These are phyloP conservation scores for Agonopterix alstromeriana DNA, from an alignment of 2,888 invertebrate genomes.

Conservation along the genomic window DNA sequence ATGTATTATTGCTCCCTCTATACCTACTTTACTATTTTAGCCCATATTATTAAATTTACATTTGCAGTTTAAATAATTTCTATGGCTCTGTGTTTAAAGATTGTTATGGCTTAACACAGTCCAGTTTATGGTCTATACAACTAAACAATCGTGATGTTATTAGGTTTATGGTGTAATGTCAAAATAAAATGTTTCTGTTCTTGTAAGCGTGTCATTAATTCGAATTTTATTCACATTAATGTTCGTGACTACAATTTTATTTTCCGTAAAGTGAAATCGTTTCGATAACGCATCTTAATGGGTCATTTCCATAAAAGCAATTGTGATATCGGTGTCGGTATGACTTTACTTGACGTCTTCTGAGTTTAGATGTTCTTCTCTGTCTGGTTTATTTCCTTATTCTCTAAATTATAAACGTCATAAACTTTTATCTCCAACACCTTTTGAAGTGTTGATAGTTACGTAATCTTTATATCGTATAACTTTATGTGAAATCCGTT, in stretches of 20 bases:
- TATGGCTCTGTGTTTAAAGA: constrained; percentile 8
- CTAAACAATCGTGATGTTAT: constrained; percentile 53
- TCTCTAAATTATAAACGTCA: too few relatives aligned
- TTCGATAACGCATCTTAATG: constrained; percentile 41
- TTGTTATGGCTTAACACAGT: neutral
- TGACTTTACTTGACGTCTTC: constrained; percentile 2
- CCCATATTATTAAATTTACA: constrained; percentile 17
- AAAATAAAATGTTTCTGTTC: constrained; percentile 63
- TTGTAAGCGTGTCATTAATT: constrained; percentile 59
- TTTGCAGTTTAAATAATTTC: too few relatives aligned
- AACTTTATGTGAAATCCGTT: too few relatives aligned
- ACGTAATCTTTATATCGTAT: too few relatives aligned
- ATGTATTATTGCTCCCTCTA: constrained; percentile 61
- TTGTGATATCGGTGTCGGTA: constrained; percentile 1
- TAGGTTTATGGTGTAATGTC: constrained; percentile 64
- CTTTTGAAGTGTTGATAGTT: too few relatives aligned
- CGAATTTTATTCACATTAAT: constrained; percentile 59
- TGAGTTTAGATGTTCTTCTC: constrained; percentile 3
- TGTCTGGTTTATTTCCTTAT: neutral
- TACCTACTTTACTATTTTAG: constrained; percentile 50
- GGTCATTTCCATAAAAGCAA: constrained; percentile 20
- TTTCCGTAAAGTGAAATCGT: constrained; percentile 36
- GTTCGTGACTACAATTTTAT: constrained; percentile 45
- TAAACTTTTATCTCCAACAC: too few relatives aligned
- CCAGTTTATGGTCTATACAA: constrained; percentile 12